Evolutionary conservation across 2,888 invertebrate genomes (phyloP).

Genomic region (Lithophane semibrunnea): DNA sequence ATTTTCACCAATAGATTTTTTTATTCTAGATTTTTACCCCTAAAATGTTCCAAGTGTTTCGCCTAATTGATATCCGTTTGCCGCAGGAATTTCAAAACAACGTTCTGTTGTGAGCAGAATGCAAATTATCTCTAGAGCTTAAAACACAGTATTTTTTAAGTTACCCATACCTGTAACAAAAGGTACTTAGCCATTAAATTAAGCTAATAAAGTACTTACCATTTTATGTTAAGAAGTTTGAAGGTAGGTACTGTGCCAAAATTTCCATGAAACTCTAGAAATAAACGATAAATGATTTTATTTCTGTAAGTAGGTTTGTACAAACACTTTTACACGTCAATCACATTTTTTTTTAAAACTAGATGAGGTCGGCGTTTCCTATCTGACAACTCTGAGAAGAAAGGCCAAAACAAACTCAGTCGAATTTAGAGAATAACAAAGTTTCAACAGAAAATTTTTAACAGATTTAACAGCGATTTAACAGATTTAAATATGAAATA

Average conservation of each 20-base stretch:
- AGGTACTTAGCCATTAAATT: background rate
- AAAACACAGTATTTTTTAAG: background rate
- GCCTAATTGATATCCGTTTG: constrained; percentile 69
- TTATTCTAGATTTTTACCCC: constrained; percentile 13
- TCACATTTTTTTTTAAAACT: too few relatives aligned
- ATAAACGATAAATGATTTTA: too few relatives aligned
- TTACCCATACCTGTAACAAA: background rate
- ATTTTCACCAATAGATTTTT: constrained; percentile 4
- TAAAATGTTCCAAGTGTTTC: constrained; percentile 43
- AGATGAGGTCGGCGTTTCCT: too few relatives aligned
- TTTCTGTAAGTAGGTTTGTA: too few relatives aligned
- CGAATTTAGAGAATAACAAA: too few relatives aligned
- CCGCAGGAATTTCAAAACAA: constrained; percentile 58
- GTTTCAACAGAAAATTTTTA: background rate
- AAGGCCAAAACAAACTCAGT: too few relatives aligned
- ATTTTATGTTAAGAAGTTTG: background rate
- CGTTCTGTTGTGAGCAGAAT: constrained; percentile 36
- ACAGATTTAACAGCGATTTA: too few relatives aligned
- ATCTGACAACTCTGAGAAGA: too few relatives aligned
- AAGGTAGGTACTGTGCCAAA: background rate
- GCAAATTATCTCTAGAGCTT: constrained; percentile 19
- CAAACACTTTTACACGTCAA: too few relatives aligned
- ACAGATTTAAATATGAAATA: constrained; percentile 32
- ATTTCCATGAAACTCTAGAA: background rate
- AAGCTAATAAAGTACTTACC: background rate